Evolutionary conservation across 2,113 vertebrate genomes (phyloP), one percentile per base, ranked within the genome.

Genomic region (Porphyrio hochstetteri): DNA sequence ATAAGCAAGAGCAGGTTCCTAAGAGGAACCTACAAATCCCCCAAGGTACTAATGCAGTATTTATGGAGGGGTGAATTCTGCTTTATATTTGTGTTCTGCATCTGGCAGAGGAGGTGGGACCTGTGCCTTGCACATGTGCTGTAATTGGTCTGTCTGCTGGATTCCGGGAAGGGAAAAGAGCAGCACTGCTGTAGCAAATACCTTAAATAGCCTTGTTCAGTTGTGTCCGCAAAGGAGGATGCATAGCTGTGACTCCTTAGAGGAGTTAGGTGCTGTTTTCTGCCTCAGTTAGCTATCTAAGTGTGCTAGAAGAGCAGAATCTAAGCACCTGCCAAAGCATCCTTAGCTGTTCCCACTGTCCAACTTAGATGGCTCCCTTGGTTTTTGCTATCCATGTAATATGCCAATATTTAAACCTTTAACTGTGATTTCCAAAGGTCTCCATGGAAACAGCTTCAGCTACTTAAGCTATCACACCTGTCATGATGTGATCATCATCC

Each of bases 361-460:
- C 44, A 76, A 33, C 9, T 82, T 17, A 55, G 8, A 24, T 65
- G 11, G 13, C 10, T 95, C 25, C 36, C 44, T 64, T 61, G 52
- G 3, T 35, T 63, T 92, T 94, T 48, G 3, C 42, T 75, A 25
- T 71, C 17, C 19, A 14, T 50, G 21, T 17, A 46, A 19, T 36
- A 42, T 24, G 5, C 9, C 35, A 29, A 5, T 23, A 29, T 35
- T 93, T 67, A 75, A 86, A 81, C 13, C 10, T 86, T 86, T 64
- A 92, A 35, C 65, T 71, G 16, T 74, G 48, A 48, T 91, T 78
- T 92, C 52, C 56, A 75, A 71, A 86, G 36, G 35, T 92, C 59
- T 84, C 86, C 61, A 79, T 95, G 86, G 89, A 91, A 93, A 95
- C n/a, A 1, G 29, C 48, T 81, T 84, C 68, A 85, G 31, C 44